Evolutionary conservation across 2,113 vertebrate genomes (phyloP), one percentile per base, ranked within the genome.

Genomic region (Laticauda laticaudata): DNA sequence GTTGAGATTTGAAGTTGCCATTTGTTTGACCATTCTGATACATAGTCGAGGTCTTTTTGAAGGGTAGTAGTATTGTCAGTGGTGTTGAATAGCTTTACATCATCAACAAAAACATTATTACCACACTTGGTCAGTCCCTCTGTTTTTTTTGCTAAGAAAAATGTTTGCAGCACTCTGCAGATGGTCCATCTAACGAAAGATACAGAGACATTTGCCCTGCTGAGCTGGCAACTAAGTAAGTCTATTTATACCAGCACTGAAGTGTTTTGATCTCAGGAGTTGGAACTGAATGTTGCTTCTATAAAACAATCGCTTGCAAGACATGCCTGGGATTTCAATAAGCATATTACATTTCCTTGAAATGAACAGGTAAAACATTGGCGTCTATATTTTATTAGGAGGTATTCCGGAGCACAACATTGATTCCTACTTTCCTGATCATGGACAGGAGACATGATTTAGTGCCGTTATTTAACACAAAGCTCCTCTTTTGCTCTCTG

Each of bases 351-450:
- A 61, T 10, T 54, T 91, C 6, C 57, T 69, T 90, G 34, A 34
- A 91, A 91, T 43, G 34, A 29, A 91, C 11, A 34, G 29, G 15
- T 69, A 91, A 91, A 87, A 91, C 14, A 29, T 15, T 54, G 48
- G 43, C 34, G 64, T 88, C 89, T 69, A 39, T 88, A 48, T 91
- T 93, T 56, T 61, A 91, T 45, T 29, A 39, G 57, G 39, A 45
- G 57, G 11, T 59, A 75, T 91, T 86, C 34, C 34, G 34, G 59
- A 91, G 91, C 9, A 18, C 3, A 85, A 92, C 92, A 93, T 26
- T 61, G 91, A 95, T 95, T 95, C 94, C 91, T 94, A 43, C 4
- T 0, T 95, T 95, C 23, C 51, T 89, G 10, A 75, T 94, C 61
- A 94, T 43, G 93, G 91, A 94, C 3, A 93, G 0, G 1, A 92